Evolutionary conservation across 2,888 invertebrate species (phyloP).

Genomic region (Xestia xanthographa): DNA sequence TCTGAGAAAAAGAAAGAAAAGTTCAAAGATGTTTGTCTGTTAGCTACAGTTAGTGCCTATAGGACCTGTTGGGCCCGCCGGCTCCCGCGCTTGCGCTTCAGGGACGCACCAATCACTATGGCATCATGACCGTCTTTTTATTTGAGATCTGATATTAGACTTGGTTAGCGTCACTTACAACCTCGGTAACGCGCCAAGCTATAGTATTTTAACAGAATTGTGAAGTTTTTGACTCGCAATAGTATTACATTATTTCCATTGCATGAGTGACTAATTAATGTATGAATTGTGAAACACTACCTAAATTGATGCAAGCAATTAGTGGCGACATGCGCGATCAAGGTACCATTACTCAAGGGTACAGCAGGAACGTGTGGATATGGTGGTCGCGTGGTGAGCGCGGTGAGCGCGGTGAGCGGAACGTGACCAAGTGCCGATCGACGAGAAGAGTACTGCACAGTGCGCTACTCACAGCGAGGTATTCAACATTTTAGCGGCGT

Average conservation of each 20-base stretch:
- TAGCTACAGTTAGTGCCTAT: neutral
- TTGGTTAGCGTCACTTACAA: neutral
- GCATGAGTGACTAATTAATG: constrained; percentile 5
- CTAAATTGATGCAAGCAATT: constrained; percentile 37
- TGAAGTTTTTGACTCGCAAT: neutral
- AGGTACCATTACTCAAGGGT: constrained; percentile 13
- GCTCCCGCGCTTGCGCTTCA: neutral
- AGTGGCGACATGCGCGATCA: constrained; percentile 26
- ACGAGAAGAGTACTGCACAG: neutral
- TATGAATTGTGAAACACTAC: constrained; percentile 37
- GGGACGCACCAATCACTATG: too few species aligned
- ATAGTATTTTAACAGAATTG: neutral
- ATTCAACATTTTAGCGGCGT: constrained; percentile 53
- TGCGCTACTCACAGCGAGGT: constrained; percentile 5
- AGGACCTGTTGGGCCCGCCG: neutral
- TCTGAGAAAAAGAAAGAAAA: neutral
- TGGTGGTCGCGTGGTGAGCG: neutral
- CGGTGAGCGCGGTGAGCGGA: neutral
- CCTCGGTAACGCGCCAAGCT: neutral
- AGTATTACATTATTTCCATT: neutral
- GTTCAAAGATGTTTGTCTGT: neutral
- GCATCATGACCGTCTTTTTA: neutral
- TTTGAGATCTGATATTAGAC: neutral
- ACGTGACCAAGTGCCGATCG: constrained; percentile 20
- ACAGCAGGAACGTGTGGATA: constrained; percentile 24